Percentiles rank a stretch among this genome's conserved stretches.
phyloP scores from a whole-genome alignment of 2,888 invertebrate species.

The Endomychus coccineus region DNA sequence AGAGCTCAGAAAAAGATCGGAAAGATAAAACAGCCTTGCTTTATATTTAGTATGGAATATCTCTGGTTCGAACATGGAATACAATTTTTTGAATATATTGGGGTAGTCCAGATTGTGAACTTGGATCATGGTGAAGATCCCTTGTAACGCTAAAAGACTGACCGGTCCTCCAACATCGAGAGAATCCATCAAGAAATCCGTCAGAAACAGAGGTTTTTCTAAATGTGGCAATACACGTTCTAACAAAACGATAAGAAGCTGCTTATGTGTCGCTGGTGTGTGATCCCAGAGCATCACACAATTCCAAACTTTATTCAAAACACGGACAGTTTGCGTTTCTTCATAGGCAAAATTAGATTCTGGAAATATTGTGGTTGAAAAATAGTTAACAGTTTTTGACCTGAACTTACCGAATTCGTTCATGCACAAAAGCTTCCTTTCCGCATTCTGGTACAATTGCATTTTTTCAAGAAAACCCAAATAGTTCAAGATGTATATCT shows the following conservation, averaged over 20 bases:
- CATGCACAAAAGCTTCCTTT: slow-evolving; percentile 33
- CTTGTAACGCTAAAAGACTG: slow-evolving; percentile 84
- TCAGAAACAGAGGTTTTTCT: slow-evolving; percentile 72
- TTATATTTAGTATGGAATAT: slow-evolving; percentile 88
- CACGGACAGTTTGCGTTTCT: slow-evolving; percentile 46
- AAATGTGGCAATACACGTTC: slow-evolving; percentile 77
- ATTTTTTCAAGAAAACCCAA: slow-evolving; percentile 37
- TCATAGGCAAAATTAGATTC: slow-evolving; percentile 52
- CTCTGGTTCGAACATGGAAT: slow-evolving; percentile 86
- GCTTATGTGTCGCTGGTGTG: slow-evolving; percentile 62
- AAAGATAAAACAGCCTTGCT: slow-evolving; percentile 77
- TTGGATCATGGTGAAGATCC: slow-evolving; percentile 82
- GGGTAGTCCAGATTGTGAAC: slow-evolving; percentile 93
- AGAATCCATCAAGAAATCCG: slow-evolving; percentile 88
- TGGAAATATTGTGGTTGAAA: too few relatives aligned
- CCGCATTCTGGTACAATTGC: slow-evolving; percentile 31
- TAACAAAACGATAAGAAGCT: slow-evolving; percentile 70
- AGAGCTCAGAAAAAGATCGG: slow-evolving; percentile 87
- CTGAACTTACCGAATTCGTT: slow-evolving; percentile 13
- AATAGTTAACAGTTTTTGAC: not conserved
- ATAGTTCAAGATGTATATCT: slow-evolving; percentile 40
- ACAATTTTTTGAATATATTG: slow-evolving; percentile 90
- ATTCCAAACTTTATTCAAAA: slow-evolving; percentile 69
- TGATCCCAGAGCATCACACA: slow-evolving; percentile 68
- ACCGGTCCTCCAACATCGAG: slow-evolving; percentile 81